Evolutionary conservation across 2,888 invertebrate species (phyloP).

Genomic region (Pseudoips prasinana): DNA sequence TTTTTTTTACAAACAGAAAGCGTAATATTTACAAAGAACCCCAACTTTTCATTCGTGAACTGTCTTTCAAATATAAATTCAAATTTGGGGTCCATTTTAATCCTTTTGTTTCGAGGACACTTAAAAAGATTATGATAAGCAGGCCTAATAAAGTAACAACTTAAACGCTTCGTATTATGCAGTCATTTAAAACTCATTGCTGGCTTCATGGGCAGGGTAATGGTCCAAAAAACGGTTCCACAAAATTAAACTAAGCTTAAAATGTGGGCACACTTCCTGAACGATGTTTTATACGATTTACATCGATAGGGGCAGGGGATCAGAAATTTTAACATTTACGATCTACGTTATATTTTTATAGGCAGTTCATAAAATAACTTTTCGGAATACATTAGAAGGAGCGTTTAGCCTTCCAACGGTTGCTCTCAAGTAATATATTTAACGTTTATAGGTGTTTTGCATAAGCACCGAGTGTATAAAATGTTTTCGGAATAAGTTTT

Average conservation of each 20-base stretch:
- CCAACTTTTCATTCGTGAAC: conserved; percentile 20
- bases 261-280: conserved; percentile 35
- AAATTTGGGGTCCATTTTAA: conserved; percentile 30
- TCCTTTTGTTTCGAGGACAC: conserved; percentile 38
- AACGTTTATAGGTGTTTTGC: conserved; percentile 71
- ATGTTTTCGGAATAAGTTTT: conserved; percentile 51
- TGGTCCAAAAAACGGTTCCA: conserved; percentile 54
- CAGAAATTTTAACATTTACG: conserved; percentile 67
- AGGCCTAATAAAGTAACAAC: conserved; percentile 36
- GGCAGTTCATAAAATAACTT: conserved; percentile 74
- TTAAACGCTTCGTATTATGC: conserved; percentile 47
- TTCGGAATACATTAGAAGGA: conserved; percentile 66
- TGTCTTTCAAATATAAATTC: conserved; percentile 26
- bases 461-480: conserved; percentile 60
- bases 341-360: conserved; percentile 72
- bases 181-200: conserved; percentile 47
- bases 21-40: conserved; percentile 16
- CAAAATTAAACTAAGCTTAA: conserved; percentile 61
- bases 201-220: conserved; percentile 45
- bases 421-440: conserved; percentile 64
- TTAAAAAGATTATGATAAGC: conserved; percentile 46
- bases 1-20: conserved; percentile 19
- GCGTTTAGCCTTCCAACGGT: conserved; percentile 55
- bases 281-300: conserved; percentile 50
- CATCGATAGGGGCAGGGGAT: conserved; percentile 58